Evolutionary conservation across 2,113 vertebrate species (phyloP).

Genomic region (Edolisoma coerulescens): DNA sequence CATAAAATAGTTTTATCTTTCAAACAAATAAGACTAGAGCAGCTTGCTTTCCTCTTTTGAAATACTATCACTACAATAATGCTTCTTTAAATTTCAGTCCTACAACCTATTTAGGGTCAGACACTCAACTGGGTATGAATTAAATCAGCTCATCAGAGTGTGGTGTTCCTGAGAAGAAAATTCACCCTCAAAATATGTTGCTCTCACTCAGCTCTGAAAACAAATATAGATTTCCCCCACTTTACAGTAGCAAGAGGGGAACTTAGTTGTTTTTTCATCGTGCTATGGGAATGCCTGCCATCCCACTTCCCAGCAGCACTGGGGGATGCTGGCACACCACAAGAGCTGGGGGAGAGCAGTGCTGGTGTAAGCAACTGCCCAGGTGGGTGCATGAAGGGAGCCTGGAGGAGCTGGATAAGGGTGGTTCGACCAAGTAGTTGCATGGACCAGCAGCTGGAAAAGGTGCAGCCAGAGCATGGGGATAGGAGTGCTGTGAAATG

Average conservation of each 20-base stretch:
- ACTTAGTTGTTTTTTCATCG: not conserved
- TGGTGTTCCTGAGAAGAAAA: not conserved
- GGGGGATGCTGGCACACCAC: not conserved
- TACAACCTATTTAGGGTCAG: not conserved
- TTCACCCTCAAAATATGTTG: not conserved
- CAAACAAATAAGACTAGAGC: not conserved
- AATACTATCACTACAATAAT: not conserved
- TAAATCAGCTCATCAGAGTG: not conserved
- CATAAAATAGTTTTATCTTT: not conserved
- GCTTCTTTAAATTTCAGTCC: not conserved
- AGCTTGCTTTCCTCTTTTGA: not conserved
- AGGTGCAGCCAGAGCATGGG: not conserved
- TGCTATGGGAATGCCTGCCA: not conserved
- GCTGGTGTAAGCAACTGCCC: rapidly evolving
- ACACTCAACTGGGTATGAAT: not conserved
- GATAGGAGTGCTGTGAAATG: not conserved
- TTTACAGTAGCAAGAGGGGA: not conserved
- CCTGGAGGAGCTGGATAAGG: not conserved
- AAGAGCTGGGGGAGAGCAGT: not conserved
- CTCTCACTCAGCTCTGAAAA: not conserved
- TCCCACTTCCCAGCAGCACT: not conserved
- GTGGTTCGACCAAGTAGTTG: not conserved
- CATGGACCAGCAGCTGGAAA: not conserved
- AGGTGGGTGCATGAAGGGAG: not conserved
- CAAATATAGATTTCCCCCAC: not conserved